Base-by-base conservation (phyloP, 2,113 vertebrate species). In the Campylomormyrus numenius region DNA sequence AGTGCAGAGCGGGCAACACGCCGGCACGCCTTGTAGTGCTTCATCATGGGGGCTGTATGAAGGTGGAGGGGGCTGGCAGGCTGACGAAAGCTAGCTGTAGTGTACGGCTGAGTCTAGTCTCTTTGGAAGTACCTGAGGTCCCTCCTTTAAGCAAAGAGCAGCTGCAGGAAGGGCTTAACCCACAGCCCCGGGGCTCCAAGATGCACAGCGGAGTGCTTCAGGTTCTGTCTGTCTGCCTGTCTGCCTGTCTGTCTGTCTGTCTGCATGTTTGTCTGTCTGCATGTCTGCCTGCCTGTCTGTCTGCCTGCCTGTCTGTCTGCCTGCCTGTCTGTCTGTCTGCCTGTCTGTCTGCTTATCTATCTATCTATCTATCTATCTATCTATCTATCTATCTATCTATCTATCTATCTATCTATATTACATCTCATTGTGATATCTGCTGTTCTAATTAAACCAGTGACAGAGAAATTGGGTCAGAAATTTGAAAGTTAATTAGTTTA, bases 401-500 rank as follows among this genome's bases (percentile, higher is more conserved):
- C 35, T 39, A 2, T 39, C 35, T 56, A 21, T 56, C 52, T 62
- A 9, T n/a, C n/a, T 27, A 70, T 49, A 89, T 45, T 2, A 80
- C 31, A 46, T 52, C 19, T 21, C n/a, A 45, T 50, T 35, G 46
- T 83, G 5, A 52, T 50, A 89, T 80, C 46, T 35, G 48, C 31
- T 27, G 11, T 9, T 80, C 70, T 52, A 9, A 80, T 80, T 80
- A 80, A 49, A 5, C 9, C 21, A 58, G 11, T n/a, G 53, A 66
- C 56, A 6, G 31, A 17, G 45, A 58, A 66, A 84, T 46, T 84
- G 9, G 58, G 56, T 66, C 31, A 46, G 31, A 5, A 48, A 62
- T 45, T 88, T n/a, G 21, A 70, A 46, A 87, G 52, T 53, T 19
- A 88, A 42, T 88, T 70, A 70, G 88, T 39, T 87, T 88, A 17